Evolutionary conservation across 1,140 invertebrate species (phyloP), one percentile per base, ranked within the genome.

Genomic region (Brachionus paranguensis): DNA sequence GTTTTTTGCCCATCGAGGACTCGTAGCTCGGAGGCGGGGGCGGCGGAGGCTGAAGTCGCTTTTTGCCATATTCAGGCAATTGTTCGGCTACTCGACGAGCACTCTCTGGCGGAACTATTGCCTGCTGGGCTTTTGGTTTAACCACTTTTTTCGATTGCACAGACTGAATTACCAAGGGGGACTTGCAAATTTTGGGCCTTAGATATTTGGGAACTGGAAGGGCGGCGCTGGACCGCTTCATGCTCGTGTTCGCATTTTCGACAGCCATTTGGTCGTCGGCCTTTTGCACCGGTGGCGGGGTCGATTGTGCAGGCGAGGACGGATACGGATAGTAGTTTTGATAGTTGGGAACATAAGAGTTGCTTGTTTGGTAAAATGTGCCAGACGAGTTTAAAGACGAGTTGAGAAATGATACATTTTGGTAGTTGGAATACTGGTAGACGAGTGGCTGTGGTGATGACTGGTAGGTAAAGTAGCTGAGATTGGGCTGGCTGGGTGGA

Each of bases 141-240:
- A 47, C 43, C 20, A 76, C 72, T 29, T 76, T 47, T 76, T 76
- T 76, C 3, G 72, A 76, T 14, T 47, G 41, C 1, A 76, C 72
- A 1, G 72, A 76, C n/a, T 76, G 72, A 29, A 76, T 76, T 1
- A 76, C 72, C 11, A 76, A 20, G 11, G 72, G 72, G 0, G 72
- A 76, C 27, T 76, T 76, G 33, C 72, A 76, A 27, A 76, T 76
- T 76, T 76, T 76, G 24, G 72, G 72, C 27, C 72, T 17, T 27
- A 76, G 47, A 29, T 76, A 76, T 27, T 76, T 76, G 7, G 72
- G 72, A 12, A 76, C 50, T 3, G 72, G 72, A 14, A 76, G 47
- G 33, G 50, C 72, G 27, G 72, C 72, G 27, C 72, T 76, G 11
- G 72, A 50, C 6, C 72, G 72, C 47, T 76, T 76, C 20, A 76